Evolutionary conservation across 1,140 invertebrate species (phyloP), one percentile per base, ranked within the genome.

Genomic region (Nylanderia fulva): DNA sequence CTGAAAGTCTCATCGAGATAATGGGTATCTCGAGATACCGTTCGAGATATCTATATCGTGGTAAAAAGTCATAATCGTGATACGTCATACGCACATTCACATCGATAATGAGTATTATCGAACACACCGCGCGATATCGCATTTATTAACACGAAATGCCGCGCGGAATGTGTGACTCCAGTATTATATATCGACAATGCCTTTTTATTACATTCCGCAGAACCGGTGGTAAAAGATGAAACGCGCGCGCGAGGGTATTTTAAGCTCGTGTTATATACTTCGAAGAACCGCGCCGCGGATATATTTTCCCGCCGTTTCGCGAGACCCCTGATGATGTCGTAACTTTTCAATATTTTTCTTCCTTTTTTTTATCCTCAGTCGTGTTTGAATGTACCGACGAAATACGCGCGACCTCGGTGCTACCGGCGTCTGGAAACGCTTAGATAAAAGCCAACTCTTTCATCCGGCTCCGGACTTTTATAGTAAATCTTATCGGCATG

Each of bases 171-270:
- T n/a, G 33, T 75, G 21, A 29, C 45, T 80, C 29, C 33, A n/a
- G 64, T 77, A 77, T 86, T 89, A 88, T 89, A 88, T 88, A 88
- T 88, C 64, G 85, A 84, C 76, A 84, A 84, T 83, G 69, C 74
- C 21, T 80, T 84, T 86, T 84, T 86, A 75, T 79, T 52, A 58
- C 54, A 72, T 84, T 84, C 15, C 72, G 72, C 61, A 29, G 11
- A 45, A 58, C 33, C 64, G 71, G 15, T 18, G 45, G 15, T 76
- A 76, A 89, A 84, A 33, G 45, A 58, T 48, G 63, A 58, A 71
- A 84, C 77, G 42, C 24, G 6, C 24, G 6, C 33, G 58, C 21
- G 18, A 69, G 56, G 56, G 9, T 79, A 56, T 54, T 69, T 83
- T 33, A 48, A 69, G 33, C 15, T 29, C 4, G 27, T 69, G 39